Evolutionary conservation across 2,888 invertebrate species (phyloP).

Genomic region (Pachycephus smyrnensis): DNA sequence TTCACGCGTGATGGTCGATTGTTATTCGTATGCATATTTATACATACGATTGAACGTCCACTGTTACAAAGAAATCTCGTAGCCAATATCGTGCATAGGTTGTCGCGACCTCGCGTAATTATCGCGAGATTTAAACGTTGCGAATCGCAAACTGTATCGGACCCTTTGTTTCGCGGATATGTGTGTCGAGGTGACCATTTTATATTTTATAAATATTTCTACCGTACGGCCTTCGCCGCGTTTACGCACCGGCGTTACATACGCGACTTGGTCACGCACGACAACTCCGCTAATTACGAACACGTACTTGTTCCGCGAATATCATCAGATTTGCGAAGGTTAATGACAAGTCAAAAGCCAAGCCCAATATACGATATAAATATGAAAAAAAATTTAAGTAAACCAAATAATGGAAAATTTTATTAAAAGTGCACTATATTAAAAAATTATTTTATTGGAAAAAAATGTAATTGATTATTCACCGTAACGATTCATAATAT

Average conservation of each 20-base stretch:
- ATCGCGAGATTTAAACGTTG: conserved; percentile 8
- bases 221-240: conserved; percentile 26
- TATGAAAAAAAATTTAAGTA: background rate
- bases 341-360: background rate
- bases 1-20: background rate
- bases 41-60: background rate
- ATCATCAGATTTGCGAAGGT: background rate
- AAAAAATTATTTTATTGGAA: too few relatives aligned
- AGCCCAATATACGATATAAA: conserved; percentile 2
- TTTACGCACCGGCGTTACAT: conserved; percentile 14
- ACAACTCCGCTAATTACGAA: conserved; percentile 16
- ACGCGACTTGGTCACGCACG: conserved; percentile 25
- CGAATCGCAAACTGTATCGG: conserved; percentile 24
- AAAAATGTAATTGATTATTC: background rate
- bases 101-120: conserved; percentile 7
- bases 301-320: background rate
- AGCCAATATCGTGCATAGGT: background rate
- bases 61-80: background rate
- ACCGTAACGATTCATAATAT: background rate
- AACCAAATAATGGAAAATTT: background rate
- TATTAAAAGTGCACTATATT: too few relatives aligned
- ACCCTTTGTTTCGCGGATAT: conserved; percentile 30
- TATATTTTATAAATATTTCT: conserved; percentile 33
- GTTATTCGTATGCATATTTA: background rate
- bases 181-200: conserved; percentile 36